Evolutionary conservation across 2,113 vertebrate species (phyloP).

Genomic region (Amphiprion ocellaris): DNA sequence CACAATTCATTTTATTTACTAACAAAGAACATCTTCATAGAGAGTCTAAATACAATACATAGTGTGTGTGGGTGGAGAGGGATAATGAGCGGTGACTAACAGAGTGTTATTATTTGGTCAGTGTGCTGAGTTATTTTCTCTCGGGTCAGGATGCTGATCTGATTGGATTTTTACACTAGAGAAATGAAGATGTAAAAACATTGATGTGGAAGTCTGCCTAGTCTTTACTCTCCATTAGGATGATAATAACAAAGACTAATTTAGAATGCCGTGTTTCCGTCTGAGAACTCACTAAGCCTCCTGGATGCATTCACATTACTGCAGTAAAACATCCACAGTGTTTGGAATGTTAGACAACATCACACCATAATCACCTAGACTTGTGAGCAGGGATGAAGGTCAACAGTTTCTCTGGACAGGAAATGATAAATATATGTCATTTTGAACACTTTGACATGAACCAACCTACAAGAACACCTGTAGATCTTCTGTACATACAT

Average conservation of each 20-base stretch:
- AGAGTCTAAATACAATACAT: conserved; percentile 7
- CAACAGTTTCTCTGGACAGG: too few species aligned
- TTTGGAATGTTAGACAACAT: too few species aligned
- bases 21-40: not conserved
- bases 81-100: conserved; percentile 16
- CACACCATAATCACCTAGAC: too few species aligned
- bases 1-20: not conserved
- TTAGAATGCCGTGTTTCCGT: not conserved
- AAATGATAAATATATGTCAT: too few species aligned
- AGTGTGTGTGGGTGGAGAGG: conserved; percentile 5
- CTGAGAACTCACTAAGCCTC: conserved; percentile 1
- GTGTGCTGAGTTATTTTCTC: conserved; percentile 43
- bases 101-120: conserved; percentile 36
- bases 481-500: too few species aligned
- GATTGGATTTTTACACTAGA: conserved; percentile 50
- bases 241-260: conserved; percentile 1
- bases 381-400: too few species aligned
- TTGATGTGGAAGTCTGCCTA: conserved; percentile 1
- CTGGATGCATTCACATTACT: not conserved
- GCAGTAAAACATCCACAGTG: not conserved
- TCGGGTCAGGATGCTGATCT: conserved; percentile 27
- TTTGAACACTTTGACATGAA: too few species aligned
- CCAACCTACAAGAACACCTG: too few species aligned
- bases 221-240: conserved; percentile 21
- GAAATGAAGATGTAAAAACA: conserved; percentile 18